Conservation (phyloP, 1,140 invertebrate species). For the Nephotettix cincticeps region DNA sequence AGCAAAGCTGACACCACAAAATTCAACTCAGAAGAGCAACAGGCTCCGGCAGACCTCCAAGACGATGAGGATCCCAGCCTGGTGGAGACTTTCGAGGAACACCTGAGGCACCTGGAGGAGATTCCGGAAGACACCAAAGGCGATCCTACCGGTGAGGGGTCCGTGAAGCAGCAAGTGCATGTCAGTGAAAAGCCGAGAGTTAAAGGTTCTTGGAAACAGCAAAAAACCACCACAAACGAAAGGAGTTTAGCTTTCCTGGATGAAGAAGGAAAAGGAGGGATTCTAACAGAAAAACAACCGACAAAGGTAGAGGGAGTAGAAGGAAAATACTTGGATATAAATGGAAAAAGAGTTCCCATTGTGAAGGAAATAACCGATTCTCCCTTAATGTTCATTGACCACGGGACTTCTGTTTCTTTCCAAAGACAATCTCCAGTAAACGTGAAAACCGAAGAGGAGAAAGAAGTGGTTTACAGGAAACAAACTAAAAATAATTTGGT, state of each 20-base stretch:
- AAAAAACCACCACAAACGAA: slow-evolving; percentile 25
- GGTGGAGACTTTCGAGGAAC: not conserved
- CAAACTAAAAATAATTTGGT: no score
- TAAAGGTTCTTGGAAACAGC: slow-evolving; percentile 24
- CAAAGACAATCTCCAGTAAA: not conserved
- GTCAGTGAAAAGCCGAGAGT: slow-evolving; percentile 17
- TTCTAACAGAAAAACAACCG: slow-evolving; percentile 15
- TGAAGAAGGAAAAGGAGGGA: slow-evolving; percentile 8
- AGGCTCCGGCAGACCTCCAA: not conserved
- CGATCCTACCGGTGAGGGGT: slow-evolving; percentile 14
- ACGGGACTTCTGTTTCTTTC: not conserved
- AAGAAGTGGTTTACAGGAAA: not conserved
- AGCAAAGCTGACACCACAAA: slow-evolving; percentile 39
- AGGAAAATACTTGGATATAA: slow-evolving; percentile 10
- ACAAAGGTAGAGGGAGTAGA: slow-evolving; percentile 8
- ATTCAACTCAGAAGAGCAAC: not conserved
- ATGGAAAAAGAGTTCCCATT: not conserved
- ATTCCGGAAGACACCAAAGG: slow-evolving; percentile 6
- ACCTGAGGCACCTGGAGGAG: slow-evolving; percentile 3
- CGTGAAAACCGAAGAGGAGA: not conserved
- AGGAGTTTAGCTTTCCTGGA: slow-evolving; percentile 25
- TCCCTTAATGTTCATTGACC: not conserved
- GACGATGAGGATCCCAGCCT: not conserved
- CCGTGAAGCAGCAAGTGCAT: not conserved
- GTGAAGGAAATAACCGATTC: not conserved